phyloP scores from a whole-genome alignment of 2,888 invertebrate genomes.

The Himalopsyche japonica region DNA sequence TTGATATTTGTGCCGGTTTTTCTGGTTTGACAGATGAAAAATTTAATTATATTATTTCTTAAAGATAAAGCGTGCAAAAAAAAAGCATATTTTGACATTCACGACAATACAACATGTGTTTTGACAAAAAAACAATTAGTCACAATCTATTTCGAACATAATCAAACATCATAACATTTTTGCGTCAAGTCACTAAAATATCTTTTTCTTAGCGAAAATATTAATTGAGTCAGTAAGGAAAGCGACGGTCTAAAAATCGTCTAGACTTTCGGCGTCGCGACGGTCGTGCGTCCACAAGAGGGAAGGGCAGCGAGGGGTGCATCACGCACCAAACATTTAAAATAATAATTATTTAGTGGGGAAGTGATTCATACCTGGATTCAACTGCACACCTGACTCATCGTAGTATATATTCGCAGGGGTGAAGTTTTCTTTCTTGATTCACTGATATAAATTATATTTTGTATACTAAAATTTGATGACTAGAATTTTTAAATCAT shows the following conservation, averaged over 20 bases:
- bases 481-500: background rate
- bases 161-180: background rate
- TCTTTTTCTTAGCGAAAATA: background rate
- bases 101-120: too few species aligned
- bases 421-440: conserved; percentile 5
- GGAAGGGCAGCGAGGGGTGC: conserved; percentile 1
- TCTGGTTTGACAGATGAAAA: too few species aligned
- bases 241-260: background rate
- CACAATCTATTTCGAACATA: too few species aligned
- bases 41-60: too few species aligned
- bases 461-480: background rate
- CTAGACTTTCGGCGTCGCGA: background rate
- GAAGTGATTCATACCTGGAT: conserved; percentile 39
- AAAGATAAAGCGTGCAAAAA: too few species aligned
- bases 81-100: too few species aligned
- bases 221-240: background rate
- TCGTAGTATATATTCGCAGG: conserved; percentile 17
- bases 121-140: too few species aligned
- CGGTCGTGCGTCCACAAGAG: background rate
- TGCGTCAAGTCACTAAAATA: background rate
- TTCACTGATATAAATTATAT: background rate
- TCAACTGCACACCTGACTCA: conserved; percentile 34
- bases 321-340: conserved; percentile 28
- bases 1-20: too few species aligned
- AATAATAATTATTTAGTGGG: conserved; percentile 16